Evolutionary conservation across 1,140 invertebrate species (phyloP).

Genomic region (Neodiprion virginianus): DNA sequence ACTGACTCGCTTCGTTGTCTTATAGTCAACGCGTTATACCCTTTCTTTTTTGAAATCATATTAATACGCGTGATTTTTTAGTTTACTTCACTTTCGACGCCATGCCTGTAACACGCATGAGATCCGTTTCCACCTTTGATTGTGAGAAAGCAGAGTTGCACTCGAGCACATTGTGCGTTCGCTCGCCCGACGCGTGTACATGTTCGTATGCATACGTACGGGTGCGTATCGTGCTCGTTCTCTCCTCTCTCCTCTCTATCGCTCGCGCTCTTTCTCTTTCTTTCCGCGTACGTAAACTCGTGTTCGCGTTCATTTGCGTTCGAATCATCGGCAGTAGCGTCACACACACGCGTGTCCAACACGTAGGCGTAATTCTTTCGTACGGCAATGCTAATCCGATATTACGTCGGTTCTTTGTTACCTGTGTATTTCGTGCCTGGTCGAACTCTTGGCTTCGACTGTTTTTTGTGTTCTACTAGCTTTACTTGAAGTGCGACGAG

Average conservation of each 20-base stretch:
- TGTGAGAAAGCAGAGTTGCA: conserved; percentile 16
- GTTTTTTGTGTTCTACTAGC: too few species aligned
- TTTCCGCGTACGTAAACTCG: conserved; percentile 16
- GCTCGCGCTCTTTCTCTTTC: neutral
- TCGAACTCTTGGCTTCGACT: too few species aligned
- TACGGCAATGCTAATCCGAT: conserved; percentile 18
- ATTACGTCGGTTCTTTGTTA: conserved; percentile 27
- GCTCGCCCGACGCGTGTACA: neutral
- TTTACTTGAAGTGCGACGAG: neutral
- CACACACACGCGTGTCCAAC: conserved; percentile 11
- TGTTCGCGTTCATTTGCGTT: conserved; percentile 26
- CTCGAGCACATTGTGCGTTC: conserved; percentile 11
- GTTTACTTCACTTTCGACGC: conserved; percentile 6
- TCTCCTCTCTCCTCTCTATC: neutral
- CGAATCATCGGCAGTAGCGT: conserved; percentile 33
- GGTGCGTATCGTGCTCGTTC: neutral
- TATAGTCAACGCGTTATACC: too few species aligned
- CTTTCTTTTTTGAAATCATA: too few species aligned
- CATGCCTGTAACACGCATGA: neutral
- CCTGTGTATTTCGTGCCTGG: neutral
- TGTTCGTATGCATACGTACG: too few species aligned
- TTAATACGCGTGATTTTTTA: too few species aligned
- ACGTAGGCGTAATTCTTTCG: conserved; percentile 13
- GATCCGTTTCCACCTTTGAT: neutral
- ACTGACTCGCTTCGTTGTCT: too few species aligned